Evolutionary conservation across 2,888 invertebrate species (phyloP).

Genomic region (Sinelater perroti): DNA sequence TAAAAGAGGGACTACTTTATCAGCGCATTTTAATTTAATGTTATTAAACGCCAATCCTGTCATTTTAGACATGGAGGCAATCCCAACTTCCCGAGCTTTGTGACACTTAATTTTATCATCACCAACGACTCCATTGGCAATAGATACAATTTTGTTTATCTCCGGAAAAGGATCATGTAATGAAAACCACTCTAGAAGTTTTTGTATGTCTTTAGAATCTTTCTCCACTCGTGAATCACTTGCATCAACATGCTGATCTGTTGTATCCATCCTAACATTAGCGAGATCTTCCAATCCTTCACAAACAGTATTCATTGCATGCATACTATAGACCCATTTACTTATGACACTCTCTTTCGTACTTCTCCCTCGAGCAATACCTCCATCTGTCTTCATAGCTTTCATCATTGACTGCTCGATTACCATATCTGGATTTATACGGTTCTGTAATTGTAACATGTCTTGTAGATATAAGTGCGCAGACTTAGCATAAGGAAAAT

Average conservation of each 20-base stretch:
- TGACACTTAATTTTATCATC: too few species aligned
- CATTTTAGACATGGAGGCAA: too few species aligned
- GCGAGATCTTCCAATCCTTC: constrained; percentile 49
- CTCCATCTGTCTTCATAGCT: constrained; percentile 56
- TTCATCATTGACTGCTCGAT: constrained; percentile 52
- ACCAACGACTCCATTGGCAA: too few species aligned
- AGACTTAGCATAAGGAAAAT: constrained; percentile 40
- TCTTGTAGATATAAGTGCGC: constrained; percentile 52
- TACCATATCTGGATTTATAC: constrained; percentile 53
- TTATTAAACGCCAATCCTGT: too few species aligned
- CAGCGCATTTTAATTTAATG: too few species aligned
- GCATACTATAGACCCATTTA: constrained; percentile 56
- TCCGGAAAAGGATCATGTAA: too few species aligned
- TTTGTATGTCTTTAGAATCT: constrained; percentile 42
- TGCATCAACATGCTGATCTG: constrained; percentile 55
- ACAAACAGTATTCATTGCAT: too few species aligned
- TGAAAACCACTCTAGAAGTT: constrained; percentile 51
- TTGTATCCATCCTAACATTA: constrained; percentile 50
- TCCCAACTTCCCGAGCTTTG: too few species aligned
- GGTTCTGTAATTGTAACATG: constrained; percentile 47
- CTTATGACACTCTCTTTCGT: constrained; percentile 54
- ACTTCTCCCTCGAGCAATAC: constrained; percentile 56
- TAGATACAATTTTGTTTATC: too few species aligned
- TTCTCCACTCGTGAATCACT: constrained; percentile 51
- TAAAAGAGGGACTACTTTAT: too few species aligned